Evolutionary conservation across 2,797 vertebrate species (phyloP), one percentile per base, ranked within the genome.

Genomic region (Podarcis siculus): DNA sequence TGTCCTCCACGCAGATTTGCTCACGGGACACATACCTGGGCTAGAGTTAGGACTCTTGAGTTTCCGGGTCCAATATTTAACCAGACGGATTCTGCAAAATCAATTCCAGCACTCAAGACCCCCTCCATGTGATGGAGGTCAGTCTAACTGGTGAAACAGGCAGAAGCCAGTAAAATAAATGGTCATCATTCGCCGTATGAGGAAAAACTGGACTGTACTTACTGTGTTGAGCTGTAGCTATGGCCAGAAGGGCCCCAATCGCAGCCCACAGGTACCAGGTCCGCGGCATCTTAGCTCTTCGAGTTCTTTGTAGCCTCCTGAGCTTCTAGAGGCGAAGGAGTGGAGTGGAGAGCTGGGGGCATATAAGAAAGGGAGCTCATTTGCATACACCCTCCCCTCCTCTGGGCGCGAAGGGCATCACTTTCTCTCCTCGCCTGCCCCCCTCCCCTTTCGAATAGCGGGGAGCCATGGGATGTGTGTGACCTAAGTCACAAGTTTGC

Each of bases 301-400:
- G 73, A 86, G 55, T 66, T 84, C 85, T 90, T 72, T 49, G 17
- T 3, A 73, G 86, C 85, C 67, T 42, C 49, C 61, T 71, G 82
- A 61, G 85, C 42, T 72, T 32, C 49, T 67, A 6, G 10, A 37
- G 49, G 75, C 79, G 89, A 86, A 93, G 86, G 78, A 86, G 76
- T 27, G 32, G 58, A 89, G 77, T 86, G 9, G 35, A 1, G 25
- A 75, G 23, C 5, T 64, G 58, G 45, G 86, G 42, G 64, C 84
- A 55, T 91, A 90, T 94, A 95, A 96, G 87, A 94, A 88, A 71
- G 90, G 88, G 89, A 85, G 45, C 90, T 95, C 89, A 97, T 98
- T 97, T 97, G 93, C 97, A 98, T 98, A 97, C 97, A 98, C 95
- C 95, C 91, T 95, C 96, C 95, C 90, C 94, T 88, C 87, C 37